A percentile compares a stretch with the other conserved stretches of the same genome.
phyloP scores from a whole-genome alignment of 2,797 vertebrate genomes.

The Ceryle rudis region DNA sequence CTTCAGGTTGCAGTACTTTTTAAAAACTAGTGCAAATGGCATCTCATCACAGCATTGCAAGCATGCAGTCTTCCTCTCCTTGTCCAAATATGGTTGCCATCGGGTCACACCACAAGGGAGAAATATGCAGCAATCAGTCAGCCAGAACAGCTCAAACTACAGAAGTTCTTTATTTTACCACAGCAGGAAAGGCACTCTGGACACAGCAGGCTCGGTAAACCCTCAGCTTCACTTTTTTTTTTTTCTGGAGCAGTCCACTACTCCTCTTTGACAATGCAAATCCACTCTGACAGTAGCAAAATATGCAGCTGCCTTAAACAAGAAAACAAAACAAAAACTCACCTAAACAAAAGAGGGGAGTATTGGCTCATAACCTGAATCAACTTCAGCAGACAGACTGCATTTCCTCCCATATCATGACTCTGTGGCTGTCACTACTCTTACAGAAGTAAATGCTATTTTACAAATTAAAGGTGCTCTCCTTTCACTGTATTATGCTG shows the following conservation, averaged over 20 bases:
- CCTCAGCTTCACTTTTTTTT: conserved; percentile 39
- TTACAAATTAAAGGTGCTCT: conserved; percentile 37
- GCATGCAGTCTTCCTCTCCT: conserved; percentile 72
- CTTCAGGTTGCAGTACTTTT: conserved; percentile 79
- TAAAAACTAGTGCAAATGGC: conserved; percentile 83
- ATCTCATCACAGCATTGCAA: conserved; percentile 81
- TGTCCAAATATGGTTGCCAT: conserved; percentile 54
- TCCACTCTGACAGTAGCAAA: conserved; percentile 53
- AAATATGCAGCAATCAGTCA: conserved; percentile 74
- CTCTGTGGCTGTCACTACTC: not conserved
- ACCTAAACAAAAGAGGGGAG: not conserved
- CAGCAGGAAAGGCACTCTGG: conserved; percentile 81
- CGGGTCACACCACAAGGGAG: conserved; percentile 69
- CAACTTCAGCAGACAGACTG: conserved; percentile 47
- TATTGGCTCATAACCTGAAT: conserved; percentile 46
- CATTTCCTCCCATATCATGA: not conserved
- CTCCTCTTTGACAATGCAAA: conserved; percentile 45
- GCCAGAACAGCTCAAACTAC: conserved; percentile 67
- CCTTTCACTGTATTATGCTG: not conserved
- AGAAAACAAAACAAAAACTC: conserved; percentile 43
- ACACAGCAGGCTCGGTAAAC: conserved; percentile 71
- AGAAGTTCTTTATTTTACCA: conserved; percentile 68
- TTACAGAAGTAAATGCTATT: conserved; percentile 5
- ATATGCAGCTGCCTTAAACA: conserved; percentile 58
- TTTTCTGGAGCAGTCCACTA: conserved; percentile 30